A percentile compares a stretch with the other conserved stretches of the same genome.
Conservation (phyloP, 2,113 vertebrate species). For the Phylloscopus trochiloides region DNA sequence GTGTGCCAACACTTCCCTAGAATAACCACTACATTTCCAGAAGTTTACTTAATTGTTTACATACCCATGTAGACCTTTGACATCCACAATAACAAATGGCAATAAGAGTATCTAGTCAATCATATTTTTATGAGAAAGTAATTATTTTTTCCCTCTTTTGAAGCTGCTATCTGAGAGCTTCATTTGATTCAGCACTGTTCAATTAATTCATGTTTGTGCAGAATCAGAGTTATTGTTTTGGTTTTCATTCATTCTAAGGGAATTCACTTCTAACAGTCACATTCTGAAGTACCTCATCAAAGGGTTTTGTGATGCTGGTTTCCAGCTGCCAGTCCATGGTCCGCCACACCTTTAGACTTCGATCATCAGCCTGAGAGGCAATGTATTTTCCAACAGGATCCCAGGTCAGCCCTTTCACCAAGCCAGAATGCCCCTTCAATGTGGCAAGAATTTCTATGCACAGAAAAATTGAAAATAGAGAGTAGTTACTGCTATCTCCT, state of each 20-base stretch:
- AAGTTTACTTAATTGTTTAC: neutral
- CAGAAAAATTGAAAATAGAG: neutral
- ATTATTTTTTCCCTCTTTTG: rapidly evolving
- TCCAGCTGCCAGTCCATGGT: slow-evolving; percentile 98
- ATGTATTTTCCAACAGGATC: slow-evolving; percentile 98
- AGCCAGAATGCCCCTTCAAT: slow-evolving; percentile 90
- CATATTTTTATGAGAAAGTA: neutral
- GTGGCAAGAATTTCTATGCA: slow-evolving; percentile 89
- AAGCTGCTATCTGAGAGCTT: neutral
- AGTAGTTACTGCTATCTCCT: neutral
- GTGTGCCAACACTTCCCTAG: neutral
- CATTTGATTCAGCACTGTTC: neutral
- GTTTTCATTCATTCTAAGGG: neutral
- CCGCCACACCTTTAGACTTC: slow-evolving; percentile 94
- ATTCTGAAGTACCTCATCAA: slow-evolving; percentile 84
- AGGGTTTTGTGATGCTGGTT: slow-evolving; percentile 96
- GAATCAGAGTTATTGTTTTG: neutral
- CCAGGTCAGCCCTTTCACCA: slow-evolving; percentile 98
- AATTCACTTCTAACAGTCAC: neutral
- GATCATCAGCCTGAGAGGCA: slow-evolving; percentile 96
- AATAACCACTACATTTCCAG: neutral
- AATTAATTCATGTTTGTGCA: neutral
- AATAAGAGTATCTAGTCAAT: neutral
- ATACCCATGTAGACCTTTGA: neutral
- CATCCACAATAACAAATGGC: neutral